Evolutionary conservation across 2,797 vertebrate species (phyloP), one percentile per base, ranked within the genome.

Genomic region (Molossus molossus): DNA sequence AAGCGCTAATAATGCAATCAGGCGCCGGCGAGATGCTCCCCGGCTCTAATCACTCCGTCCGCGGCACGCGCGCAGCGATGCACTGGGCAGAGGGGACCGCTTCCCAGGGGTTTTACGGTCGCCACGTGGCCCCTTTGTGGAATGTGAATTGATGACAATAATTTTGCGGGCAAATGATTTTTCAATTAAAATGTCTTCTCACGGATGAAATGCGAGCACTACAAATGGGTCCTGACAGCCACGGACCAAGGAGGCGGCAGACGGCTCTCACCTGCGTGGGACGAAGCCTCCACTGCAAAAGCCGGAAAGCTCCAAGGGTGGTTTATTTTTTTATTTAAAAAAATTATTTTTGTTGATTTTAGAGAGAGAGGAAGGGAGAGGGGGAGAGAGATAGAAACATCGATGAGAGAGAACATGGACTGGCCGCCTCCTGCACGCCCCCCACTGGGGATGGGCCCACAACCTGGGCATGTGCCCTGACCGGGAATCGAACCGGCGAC

Each of bases 111-210:
- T 98, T 98, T 98, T 98, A 98, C 98, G 97, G 97, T 98, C 97
- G 96, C 98, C 97, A 98, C 96, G 92, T 91, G 98, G 96, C 89
- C 92, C 94, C 93, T 98, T 97, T 97, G 96, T 98, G 97, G 97
- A 98, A 98, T 97, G 95, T 97, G 97, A 98, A 98, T 97, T 98
- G 98, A 98, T 98, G 97, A 98, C 97, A 94, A 98, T 98, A 97
- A 98, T 98, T 98, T 98, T 98, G 98, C 98, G 98, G 98, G 98
- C 97, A 98, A 98, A 98, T 98, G 97, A 98, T 98, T 99, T 98
- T 99, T 98, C 98, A 98, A 98, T 98, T 98, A 98, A 98, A 98
- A 97, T 96, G 97, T 98, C 97, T 98, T 98, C 98, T 98, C 96
- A 79, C 58, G 90, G 97, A 97, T 94, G 97, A 97, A 98, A 97